These are phyloP conservation scores for Drosophila nasuta DNA, from an alignment of 1,140 invertebrate species.

Conservation along the genomic window DNA sequence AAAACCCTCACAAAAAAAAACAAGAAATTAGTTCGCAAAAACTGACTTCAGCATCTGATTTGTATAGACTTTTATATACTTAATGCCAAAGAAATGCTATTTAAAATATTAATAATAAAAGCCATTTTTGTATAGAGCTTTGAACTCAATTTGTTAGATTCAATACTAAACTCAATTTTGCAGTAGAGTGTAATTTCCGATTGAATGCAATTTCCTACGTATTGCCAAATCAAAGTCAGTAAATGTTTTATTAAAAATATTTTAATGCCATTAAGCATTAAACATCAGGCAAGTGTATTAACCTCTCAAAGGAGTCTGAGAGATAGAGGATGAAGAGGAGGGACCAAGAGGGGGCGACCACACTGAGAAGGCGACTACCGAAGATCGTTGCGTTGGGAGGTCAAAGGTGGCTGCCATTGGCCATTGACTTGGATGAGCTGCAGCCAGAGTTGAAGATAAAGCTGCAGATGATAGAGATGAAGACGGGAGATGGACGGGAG, in stretches of 20 bases:
- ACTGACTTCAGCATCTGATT: no score
- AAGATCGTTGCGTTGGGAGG: conserved; percentile 41
- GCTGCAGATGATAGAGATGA: neutral
- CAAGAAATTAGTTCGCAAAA: no score
- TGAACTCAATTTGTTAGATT: no score
- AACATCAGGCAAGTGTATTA: conserved; percentile 78
- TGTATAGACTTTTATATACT: no score
- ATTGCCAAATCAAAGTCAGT: conserved; percentile 66
- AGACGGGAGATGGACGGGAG: neutral
- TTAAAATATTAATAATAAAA: no score
- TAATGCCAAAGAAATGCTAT: no score
- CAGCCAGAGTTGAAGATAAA: conserved; percentile 11
- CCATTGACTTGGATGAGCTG: conserved; percentile 38
- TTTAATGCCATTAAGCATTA: conserved; percentile 81
- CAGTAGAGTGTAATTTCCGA: conserved; percentile 41
- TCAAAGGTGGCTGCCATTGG: conserved; percentile 54
- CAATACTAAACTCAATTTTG: neutral
- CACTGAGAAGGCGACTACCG: conserved; percentile 61
- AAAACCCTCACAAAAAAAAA: no score
- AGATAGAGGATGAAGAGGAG: neutral
- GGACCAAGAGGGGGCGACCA: conserved; percentile 42
- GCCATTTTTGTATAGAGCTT: no score
- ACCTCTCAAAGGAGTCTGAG: conserved; percentile 41
- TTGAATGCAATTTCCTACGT: conserved; percentile 41
- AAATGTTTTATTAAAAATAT: conserved; percentile 80